Conservation (phyloP, 2,888 invertebrate genomes). For the Volucella bombylans region DNA sequence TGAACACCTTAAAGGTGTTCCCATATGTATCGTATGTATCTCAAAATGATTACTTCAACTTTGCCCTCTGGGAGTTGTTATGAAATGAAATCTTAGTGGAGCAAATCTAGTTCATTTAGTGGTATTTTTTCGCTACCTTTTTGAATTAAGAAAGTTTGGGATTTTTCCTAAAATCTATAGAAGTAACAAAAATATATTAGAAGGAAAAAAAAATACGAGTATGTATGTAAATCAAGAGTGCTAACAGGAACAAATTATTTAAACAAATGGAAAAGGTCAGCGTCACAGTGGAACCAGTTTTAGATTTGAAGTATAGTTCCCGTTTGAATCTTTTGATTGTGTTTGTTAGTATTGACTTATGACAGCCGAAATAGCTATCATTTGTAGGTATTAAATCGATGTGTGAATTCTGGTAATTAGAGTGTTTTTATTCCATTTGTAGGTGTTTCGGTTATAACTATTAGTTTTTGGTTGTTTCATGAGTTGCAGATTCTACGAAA, state of each 20-base stretch:
- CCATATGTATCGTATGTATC: background rate
- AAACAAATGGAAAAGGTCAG: constrained; percentile 63
- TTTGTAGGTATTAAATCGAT: background rate
- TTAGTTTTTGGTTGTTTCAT: constrained; percentile 1
- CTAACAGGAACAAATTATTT: constrained; percentile 55
- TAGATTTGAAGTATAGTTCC: constrained; percentile 45
- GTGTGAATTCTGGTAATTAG: constrained; percentile 28
- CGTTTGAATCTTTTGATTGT: constrained; percentile 41
- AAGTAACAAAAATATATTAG: background rate
- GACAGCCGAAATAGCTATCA: background rate
- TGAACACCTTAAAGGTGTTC: constrained; percentile 50
- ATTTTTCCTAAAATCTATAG: background rate
- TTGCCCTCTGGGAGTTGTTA: constrained; percentile 37
- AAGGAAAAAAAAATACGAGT: constrained; percentile 19
- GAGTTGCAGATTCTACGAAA: background rate
- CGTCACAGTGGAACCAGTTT: constrained; percentile 55
- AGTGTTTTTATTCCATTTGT: constrained; percentile 14
- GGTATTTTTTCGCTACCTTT: background rate
- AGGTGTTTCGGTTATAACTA: background rate
- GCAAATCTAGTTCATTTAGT: constrained; percentile 13
- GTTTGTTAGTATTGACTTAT: constrained; percentile 11
- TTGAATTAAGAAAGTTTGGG: background rate
- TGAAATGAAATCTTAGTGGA: constrained; percentile 28
- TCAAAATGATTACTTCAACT: background rate
- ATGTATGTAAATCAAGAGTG: constrained; percentile 13